Evolutionary conservation across 2,797 vertebrate species (phyloP).

Genomic region (Pangasius djambal): DNA sequence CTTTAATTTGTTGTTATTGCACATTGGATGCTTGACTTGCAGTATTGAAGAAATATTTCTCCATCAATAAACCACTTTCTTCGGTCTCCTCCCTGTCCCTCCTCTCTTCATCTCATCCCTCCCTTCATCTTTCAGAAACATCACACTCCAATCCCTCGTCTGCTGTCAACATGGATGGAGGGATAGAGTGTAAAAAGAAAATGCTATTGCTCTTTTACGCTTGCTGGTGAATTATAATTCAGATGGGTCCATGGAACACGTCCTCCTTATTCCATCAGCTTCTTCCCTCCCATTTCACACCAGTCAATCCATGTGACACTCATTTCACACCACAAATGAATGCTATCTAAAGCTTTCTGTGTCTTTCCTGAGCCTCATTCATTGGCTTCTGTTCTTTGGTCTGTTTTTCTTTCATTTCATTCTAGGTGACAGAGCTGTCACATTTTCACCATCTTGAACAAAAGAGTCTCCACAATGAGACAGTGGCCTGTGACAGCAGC

Average conservation of each 20-base stretch:
- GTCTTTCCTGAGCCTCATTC: constrained; percentile 15
- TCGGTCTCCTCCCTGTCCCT: constrained; percentile 34
- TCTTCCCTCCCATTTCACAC: constrained; percentile 29
- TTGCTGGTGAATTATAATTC: constrained; percentile 31
- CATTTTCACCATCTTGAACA: constrained; percentile 50
- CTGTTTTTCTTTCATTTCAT: constrained; percentile 29
- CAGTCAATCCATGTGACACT: constrained; percentile 36
- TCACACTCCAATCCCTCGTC: constrained; percentile 42
- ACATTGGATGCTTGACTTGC: constrained; percentile 49
- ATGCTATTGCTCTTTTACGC: constrained; percentile 7
- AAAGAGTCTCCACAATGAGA: constrained; percentile 49
- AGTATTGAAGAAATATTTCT: constrained; percentile 63
- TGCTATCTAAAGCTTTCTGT: constrained; percentile 39
- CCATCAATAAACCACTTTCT: constrained; percentile 61
- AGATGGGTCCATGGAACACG: constrained; percentile 6
- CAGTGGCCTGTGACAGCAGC: constrained; percentile 50
- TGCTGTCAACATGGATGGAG: constrained; percentile 34
- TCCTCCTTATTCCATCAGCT: constrained; percentile 44
- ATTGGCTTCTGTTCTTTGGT: constrained; percentile 22
- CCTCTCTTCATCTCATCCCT: constrained; percentile 8
- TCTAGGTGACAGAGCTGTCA: constrained; percentile 54
- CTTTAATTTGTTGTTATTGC: constrained; percentile 63
- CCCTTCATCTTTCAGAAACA: constrained; percentile 44
- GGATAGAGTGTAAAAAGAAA: constrained; percentile 34
- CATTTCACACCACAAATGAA: constrained; percentile 37